A percentile compares a stretch with the other conserved stretches of the same genome.
Evolutionary conservation across 2,888 invertebrate genomes (phyloP).

Genomic region (Callyntrura guangdongensis): DNA sequence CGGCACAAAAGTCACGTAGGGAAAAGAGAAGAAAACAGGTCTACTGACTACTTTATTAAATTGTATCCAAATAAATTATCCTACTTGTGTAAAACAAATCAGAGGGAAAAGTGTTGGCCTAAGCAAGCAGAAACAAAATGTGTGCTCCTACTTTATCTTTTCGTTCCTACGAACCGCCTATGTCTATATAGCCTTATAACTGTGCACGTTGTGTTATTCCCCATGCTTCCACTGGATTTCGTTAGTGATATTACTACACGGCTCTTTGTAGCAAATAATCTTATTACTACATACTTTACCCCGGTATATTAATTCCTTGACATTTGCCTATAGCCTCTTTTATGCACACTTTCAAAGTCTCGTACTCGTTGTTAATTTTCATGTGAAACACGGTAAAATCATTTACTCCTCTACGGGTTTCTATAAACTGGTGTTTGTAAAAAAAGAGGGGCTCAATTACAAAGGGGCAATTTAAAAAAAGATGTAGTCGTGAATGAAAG

Average conservation of each 20-base stretch:
- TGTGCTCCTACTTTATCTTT: no score
- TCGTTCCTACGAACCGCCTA: no score
- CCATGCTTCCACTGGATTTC: no score
- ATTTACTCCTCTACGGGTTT: slow-evolving; percentile 59
- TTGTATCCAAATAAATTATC: neutral
- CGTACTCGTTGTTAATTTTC: slow-evolving; percentile 49
- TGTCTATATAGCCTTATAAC: no score
- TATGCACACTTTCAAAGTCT: neutral
- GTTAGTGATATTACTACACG: no score
- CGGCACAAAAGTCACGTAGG: slow-evolving; percentile 3
- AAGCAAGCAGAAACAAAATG: neutral
- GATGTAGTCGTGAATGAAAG: neutral
- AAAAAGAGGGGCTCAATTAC: neutral
- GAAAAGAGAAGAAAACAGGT: neutral
- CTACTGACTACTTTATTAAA: no score
- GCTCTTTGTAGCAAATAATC: no score
- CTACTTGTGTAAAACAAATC: neutral
- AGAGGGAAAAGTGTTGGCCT: neutral
- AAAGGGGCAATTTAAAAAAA: neutral
- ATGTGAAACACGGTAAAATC: slow-evolving; percentile 73
- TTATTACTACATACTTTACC: neutral
- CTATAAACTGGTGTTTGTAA: neutral
- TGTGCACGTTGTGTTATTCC: no score
- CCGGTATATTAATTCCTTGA: neutral
- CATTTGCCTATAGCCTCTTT: slow-evolving; percentile 9